Base-by-base conservation (phyloP, 2,888 invertebrate genomes). In the Julus scandinavius region DNA sequence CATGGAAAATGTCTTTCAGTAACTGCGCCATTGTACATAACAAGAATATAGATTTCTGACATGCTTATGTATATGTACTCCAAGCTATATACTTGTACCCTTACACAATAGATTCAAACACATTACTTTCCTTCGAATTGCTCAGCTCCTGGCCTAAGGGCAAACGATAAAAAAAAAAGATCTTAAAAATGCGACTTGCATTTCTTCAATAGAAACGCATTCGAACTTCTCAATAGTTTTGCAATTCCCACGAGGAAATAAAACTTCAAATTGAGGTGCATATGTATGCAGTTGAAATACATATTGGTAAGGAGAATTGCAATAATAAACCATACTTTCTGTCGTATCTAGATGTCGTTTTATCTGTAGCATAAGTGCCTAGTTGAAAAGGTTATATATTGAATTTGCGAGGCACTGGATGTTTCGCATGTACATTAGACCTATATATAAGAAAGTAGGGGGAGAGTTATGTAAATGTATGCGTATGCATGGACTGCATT, bases 241-340 rank as follows among this genome's bases (percentile, higher is more conserved):
- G 72, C 72, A 29, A 29, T 72, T 72, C 72, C 72, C 72, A 29
- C 9, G 72, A 72, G 72, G 72, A 29, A 72, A 72, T 72, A 72
- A 72, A 72, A 72, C 72, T 72, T 29, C 72, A 72, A 72, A 72
- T 72, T 72, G 72, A 20, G 29, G 72, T 29, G 72, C 72, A 72
- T 72, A 72, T 72, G 72, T 29, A n/a, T 29, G 72, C 72, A 72
- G 72, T 72, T 72, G 72, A 72, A 72, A 72, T 72, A 72, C 72
- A 72, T 72, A 72, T 72, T 72, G 72, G 72, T 72, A 72, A 72
- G 72, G 72, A 29, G 72, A 72, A 72, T 72, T 72, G 72, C 72
- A 72, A 72, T 72, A 72, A 72, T 72, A 72, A 72, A 72, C 72
- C 72, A 72, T 72, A 72, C 72, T 72, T 72, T 72, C 72, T n/a